Evolutionary conservation across 2,888 invertebrate species (phyloP), one percentile per base, ranked within the genome.

Genomic region (Hedya salicella): DNA sequence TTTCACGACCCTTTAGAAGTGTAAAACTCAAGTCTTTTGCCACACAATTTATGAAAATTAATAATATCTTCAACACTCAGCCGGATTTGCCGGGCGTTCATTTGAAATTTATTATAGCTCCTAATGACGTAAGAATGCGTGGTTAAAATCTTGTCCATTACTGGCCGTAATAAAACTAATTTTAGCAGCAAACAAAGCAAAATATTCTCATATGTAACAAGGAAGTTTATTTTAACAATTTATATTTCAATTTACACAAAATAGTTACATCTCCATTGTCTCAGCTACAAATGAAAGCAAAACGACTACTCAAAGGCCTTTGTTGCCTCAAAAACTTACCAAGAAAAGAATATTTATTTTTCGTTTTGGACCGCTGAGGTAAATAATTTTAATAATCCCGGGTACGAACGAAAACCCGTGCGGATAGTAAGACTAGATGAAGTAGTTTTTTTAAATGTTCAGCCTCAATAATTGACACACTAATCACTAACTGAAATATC

Each of bases 381-480:
- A 46, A 59, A 65, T 52, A 39, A 59, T 65, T 65, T 65, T 65
- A 65, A 65, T 65, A 59, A 59, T 52, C 11, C 14, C 44, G 30
- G 9, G 21, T 3, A 46, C 3, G 30, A 13, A 52, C n/a, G 21
- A 1, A 21, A 50, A 36, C 32, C 19, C 25, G 17, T 36, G 5
- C 19, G 42, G 42, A 36, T 49, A 54, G 16, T 8, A 6, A 52
- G 50, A 44, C 57, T n/a, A 48, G 2, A 13, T 17, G 17, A n/a
- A 25, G n/a, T 25, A 25, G 30, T 16, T 50, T 32, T 50, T 50
- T 14, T 21, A 30, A 6, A 42, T 9, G 11, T 36, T 36, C 36
- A 9, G 36, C 1, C 9, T 36, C 36, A 2, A 9, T 36, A 9
- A 36, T 6, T 25, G 25, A 6, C 2, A 25, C 25, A 25, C n/a